phyloP scores from a whole-genome alignment of 2,888 invertebrate species.

The Anthrax anthrax region DNA sequence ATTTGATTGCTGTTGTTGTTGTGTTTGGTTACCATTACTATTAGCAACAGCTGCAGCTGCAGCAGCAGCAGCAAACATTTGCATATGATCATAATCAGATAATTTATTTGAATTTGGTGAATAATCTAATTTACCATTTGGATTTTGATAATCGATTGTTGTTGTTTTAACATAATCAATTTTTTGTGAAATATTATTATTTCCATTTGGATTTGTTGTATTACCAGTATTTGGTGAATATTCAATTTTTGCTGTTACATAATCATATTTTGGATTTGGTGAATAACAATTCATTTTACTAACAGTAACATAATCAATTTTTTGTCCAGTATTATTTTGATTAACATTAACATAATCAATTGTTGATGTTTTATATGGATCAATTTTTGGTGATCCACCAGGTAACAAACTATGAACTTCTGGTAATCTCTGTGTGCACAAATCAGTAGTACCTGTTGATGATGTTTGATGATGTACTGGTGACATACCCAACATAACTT shows the following conservation, averaged over 20 bases:
- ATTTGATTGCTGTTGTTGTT: slow-evolving; percentile 17
- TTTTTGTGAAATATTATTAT: slow-evolving; percentile 14
- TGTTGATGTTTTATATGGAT: slow-evolving; percentile 22
- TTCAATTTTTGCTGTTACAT: slow-evolving; percentile 25
- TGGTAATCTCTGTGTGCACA: slow-evolving; percentile 30
- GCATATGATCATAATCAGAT: slow-evolving; percentile 26
- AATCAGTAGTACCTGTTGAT: slow-evolving; percentile 4
- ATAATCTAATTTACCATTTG: slow-evolving; percentile 12
- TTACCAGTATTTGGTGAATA: slow-evolving; percentile 8
- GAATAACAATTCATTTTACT: slow-evolving; percentile 33
- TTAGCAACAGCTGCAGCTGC: neutral
- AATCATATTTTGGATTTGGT: slow-evolving; percentile 33
- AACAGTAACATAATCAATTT: slow-evolving; percentile 26
- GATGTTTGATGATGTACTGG: slow-evolving; percentile 15
- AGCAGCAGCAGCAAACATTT: slow-evolving; percentile 17
- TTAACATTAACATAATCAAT: slow-evolving; percentile 19
- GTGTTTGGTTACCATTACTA: slow-evolving; percentile 19
- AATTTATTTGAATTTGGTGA: slow-evolving; percentile 8
- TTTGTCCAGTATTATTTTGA: slow-evolving; percentile 14
- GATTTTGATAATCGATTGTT: slow-evolving; percentile 7
- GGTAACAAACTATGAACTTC: slow-evolving; percentile 33
- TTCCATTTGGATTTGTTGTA: neutral
- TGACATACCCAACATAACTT: slow-evolving; percentile 52
- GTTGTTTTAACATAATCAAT: slow-evolving; percentile 10
- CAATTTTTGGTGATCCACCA: slow-evolving; percentile 28